Evolutionary conservation across 2,888 invertebrate species (phyloP).

Genomic region (Strigamia crassipes): DNA sequence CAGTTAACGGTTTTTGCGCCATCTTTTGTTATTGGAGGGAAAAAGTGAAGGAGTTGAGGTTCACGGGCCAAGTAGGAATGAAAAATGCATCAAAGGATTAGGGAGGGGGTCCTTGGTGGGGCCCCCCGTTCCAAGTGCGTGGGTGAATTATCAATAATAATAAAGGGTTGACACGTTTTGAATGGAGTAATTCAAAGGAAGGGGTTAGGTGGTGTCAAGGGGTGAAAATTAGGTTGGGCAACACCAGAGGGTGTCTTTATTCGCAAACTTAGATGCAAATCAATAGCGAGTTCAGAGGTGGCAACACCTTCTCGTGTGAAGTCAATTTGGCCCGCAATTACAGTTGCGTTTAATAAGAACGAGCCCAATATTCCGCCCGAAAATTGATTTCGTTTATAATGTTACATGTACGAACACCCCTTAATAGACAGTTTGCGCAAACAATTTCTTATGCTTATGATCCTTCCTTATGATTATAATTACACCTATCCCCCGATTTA

Average conservation of each 20-base stretch:
- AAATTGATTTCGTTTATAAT: no score
- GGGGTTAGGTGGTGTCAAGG: constrained; percentile 20
- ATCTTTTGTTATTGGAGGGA: not conserved
- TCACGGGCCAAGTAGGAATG: not conserved
- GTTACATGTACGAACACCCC: no score
- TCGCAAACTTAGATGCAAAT: not conserved
- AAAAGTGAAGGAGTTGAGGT: not conserved
- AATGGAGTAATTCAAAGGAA: not conserved
- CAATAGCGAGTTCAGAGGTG: not conserved
- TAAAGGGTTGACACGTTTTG: constrained; percentile 9
- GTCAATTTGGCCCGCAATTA: not conserved
- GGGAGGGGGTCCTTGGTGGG: not conserved
- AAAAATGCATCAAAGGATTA: not conserved
- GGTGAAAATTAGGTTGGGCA: constrained; percentile 25
- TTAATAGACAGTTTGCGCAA: no score
- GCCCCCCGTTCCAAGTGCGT: not conserved
- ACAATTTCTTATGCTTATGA: no score
- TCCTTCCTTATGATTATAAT: no score
- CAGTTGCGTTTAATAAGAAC: no score
- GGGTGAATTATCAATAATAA: not conserved
- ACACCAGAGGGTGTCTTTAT: constrained; percentile 23
- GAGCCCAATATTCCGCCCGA: no score
- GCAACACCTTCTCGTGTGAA: constrained; percentile 22
- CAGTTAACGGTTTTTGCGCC: not conserved
- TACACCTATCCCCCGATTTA: no score